phyloP scores from a whole-genome alignment of 2,797 vertebrate genomes.

The Enteromius anoplus region DNA sequence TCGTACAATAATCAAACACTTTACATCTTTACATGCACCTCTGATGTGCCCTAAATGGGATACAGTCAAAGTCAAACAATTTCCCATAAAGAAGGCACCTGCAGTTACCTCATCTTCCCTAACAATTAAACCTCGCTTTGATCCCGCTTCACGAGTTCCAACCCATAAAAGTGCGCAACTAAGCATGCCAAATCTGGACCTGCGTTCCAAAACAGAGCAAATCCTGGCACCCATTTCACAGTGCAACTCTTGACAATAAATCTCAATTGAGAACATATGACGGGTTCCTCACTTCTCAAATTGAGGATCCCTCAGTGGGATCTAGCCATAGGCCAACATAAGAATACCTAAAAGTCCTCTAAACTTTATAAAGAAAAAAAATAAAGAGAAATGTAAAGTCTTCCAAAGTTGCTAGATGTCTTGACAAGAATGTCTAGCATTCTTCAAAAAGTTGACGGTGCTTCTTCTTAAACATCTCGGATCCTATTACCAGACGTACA shows the following conservation, averaged over 20 bases:
- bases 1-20: constrained; percentile 22
- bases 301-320: not conserved
- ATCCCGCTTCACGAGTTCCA: constrained; percentile 62
- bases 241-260: constrained; percentile 31
- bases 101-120: constrained; percentile 67
- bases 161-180: constrained; percentile 46
- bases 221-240: constrained; percentile 39
- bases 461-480: not conserved
- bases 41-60: constrained; percentile 43
- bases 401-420: not conserved
- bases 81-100: constrained; percentile 65
- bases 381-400: not conserved
- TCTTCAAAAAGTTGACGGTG: not conserved
- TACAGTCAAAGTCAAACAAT: constrained; percentile 60
- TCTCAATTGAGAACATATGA: constrained; percentile 17
- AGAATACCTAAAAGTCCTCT: not conserved
- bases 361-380: not conserved
- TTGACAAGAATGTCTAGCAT: not conserved
- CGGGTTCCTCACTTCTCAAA: constrained; percentile 9
- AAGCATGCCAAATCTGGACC: constrained; percentile 34
- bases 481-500: not conserved
- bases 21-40: constrained; percentile 12
- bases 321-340: not conserved
- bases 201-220: constrained; percentile 16
- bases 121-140: constrained; percentile 66